Evolutionary conservation across 2,797 vertebrate species (phyloP).

Genomic region (Pangasius sanitwongsei): DNA sequence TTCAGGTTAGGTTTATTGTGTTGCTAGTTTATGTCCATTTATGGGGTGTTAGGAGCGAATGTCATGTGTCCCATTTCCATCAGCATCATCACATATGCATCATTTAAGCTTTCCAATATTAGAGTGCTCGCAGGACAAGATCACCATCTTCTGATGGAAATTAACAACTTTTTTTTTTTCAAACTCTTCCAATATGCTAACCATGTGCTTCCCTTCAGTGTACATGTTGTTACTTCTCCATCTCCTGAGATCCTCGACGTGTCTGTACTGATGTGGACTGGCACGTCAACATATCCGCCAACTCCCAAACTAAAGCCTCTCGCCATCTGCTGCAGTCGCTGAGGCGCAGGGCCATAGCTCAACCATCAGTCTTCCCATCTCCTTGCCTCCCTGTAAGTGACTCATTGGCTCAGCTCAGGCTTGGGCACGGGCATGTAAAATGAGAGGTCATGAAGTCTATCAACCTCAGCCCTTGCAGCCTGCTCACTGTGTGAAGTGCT

Average conservation of each 20-base stretch:
- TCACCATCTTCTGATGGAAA: neutral
- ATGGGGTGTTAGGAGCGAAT: neutral
- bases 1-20: neutral
- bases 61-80: neutral
- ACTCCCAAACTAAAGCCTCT: slow-evolving; percentile 54
- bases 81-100: neutral
- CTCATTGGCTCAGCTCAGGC: slow-evolving; percentile 30
- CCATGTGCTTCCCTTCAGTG: slow-evolving; percentile 26
- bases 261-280: slow-evolving; percentile 52
- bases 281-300: slow-evolving; percentile 54
- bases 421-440: neutral
- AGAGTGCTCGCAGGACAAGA: neutral
- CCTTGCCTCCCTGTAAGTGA: slow-evolving; percentile 30
- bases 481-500: slow-evolving; percentile 42
- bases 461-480: slow-evolving; percentile 33
- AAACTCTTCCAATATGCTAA: slow-evolving; percentile 25
- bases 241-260: slow-evolving; percentile 38
- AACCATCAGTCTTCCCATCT: slow-evolving; percentile 10
- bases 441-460: slow-evolving; percentile 33
- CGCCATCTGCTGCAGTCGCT: slow-evolving; percentile 43
- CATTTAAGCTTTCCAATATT: neutral
- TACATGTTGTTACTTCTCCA: slow-evolving; percentile 34
- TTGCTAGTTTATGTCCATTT: neutral
- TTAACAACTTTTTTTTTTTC: neutral
- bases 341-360: slow-evolving; percentile 7